Conservation (phyloP, 2,113 vertebrate genomes). For the Rhadina sibilatrix region DNA sequence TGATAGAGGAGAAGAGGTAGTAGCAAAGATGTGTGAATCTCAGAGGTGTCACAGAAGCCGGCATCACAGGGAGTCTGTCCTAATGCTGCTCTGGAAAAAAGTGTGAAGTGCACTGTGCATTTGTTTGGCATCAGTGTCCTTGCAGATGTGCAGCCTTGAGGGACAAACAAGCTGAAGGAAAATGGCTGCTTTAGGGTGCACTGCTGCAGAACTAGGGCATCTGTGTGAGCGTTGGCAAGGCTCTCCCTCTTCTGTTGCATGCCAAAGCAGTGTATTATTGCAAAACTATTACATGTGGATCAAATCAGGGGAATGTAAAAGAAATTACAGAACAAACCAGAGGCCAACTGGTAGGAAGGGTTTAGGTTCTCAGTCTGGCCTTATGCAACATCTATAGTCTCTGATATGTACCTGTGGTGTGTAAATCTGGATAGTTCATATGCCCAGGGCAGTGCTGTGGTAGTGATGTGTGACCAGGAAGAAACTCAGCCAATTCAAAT, state of each 20-base stretch:
- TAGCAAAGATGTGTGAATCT: not conserved
- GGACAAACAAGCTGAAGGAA: not conserved
- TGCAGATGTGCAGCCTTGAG: not conserved
- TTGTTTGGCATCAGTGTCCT: not conserved
- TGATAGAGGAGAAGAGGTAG: not conserved
- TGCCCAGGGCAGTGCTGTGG: not conserved
- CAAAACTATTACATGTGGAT: not conserved
- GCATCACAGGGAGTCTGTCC: not conserved
- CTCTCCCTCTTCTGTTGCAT: not conserved
- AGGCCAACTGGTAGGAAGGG: not conserved
- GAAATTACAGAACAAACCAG: not conserved
- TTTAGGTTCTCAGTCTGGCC: not conserved
- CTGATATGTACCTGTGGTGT: not conserved
- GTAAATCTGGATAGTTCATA: not conserved
- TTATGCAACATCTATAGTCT: rapidly evolving
- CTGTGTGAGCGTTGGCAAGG: not conserved
- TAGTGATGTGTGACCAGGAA: rapidly evolving
- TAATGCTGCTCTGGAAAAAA: not conserved
- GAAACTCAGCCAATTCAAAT: not conserved
- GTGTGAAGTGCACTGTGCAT: not conserved
- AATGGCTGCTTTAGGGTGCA: not conserved
- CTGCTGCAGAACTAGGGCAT: not conserved
- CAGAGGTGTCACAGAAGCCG: not conserved
- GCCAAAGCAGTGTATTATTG: not conserved
- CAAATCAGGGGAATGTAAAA: not conserved